Evolutionary conservation across 2,888 invertebrate species (phyloP), one percentile per base, ranked within the genome.

Genomic region (Bunonema sp.): DNA sequence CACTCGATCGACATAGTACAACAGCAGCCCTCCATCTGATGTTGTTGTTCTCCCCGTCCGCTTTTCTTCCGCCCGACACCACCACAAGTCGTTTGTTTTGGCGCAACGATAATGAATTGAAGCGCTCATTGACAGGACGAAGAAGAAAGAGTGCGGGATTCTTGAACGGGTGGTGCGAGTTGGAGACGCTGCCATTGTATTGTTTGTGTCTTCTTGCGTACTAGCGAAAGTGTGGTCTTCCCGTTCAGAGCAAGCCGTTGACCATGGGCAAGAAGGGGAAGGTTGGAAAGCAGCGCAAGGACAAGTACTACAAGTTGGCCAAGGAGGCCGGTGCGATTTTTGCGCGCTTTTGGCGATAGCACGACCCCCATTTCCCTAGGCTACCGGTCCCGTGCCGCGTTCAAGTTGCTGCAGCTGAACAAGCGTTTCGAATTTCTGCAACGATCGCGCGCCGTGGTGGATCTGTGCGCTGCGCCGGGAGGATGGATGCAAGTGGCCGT

Each of bases 251-350:
- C 5, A 5, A 15, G 5, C 5, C 10, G 8, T 34, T 20, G 18
- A 47, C 37, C 37, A 89, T 89, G 88, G 87, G 85, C 38, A 85
- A 85, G 71, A 97, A 93, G 72, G 75, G 79, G 10, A 93, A 93
- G 80, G 78, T 84, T 71, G 97, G 93, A 77, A 97, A 93, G 75
- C 84, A 89, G 70, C 80, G 97, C 35, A 84, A 83, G 72, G 97
- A 97, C 79, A 93, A 87, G 77, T 97, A 84, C 73, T 97, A 97
- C 74, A 84, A 88, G 68, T 76, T 97, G 61, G 93, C 97, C 8
- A 97, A 97, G 72, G 93, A 97, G 77, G 87, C 89, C 63, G 93
- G 88, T 86, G 32, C 20, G 41, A 26, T 24, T n/a, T 41, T 12
- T 4, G 7, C 35, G 16, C 22, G 5, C 12, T 34, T 31, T 16